A percentile compares a stretch with the other conserved stretches of the same genome.
These are phyloP conservation scores for Thoracochromis brauschi DNA, from an alignment of 2,113 vertebrate species.

Conservation along the genomic window DNA sequence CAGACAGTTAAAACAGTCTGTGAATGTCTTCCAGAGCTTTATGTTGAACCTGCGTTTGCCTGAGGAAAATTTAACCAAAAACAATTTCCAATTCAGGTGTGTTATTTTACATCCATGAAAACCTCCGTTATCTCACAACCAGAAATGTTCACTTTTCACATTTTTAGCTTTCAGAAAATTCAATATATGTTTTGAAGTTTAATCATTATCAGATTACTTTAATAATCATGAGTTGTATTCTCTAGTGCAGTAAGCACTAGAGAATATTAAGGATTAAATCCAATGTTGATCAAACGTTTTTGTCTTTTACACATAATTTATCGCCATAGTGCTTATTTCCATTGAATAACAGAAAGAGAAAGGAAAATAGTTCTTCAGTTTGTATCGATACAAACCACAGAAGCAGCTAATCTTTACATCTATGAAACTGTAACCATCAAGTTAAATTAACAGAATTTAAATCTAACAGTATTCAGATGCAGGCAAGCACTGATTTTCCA, in stretches of 20 bases:
- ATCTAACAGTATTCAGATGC: background rate
- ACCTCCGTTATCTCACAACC: background rate
- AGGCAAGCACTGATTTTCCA: background rate
- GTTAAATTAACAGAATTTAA: background rate
- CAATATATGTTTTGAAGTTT: background rate
- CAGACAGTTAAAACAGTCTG: slow-evolving; percentile 95
- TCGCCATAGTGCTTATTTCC: background rate
- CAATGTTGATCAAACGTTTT: background rate
- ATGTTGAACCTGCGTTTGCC: slow-evolving; percentile 95
- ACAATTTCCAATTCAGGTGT: background rate
- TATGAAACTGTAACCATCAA: background rate
- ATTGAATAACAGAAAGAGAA: background rate
- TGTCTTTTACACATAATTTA: background rate
- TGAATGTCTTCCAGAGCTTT: slow-evolving; percentile 96
- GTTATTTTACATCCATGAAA: background rate
- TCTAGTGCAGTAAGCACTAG: background rate
- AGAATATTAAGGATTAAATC: background rate
- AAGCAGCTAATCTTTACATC: background rate
- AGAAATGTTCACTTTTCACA: background rate
- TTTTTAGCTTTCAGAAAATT: background rate
- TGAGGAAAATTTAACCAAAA: slow-evolving; percentile 26
- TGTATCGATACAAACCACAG: background rate
- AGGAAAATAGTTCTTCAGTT: background rate
- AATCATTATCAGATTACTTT: background rate
- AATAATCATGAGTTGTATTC: background rate